Evolutionary conservation across 2,888 invertebrate genomes (phyloP), one percentile per base, ranked within the genome.

Genomic region (Tenthredo distinguenda): DNA sequence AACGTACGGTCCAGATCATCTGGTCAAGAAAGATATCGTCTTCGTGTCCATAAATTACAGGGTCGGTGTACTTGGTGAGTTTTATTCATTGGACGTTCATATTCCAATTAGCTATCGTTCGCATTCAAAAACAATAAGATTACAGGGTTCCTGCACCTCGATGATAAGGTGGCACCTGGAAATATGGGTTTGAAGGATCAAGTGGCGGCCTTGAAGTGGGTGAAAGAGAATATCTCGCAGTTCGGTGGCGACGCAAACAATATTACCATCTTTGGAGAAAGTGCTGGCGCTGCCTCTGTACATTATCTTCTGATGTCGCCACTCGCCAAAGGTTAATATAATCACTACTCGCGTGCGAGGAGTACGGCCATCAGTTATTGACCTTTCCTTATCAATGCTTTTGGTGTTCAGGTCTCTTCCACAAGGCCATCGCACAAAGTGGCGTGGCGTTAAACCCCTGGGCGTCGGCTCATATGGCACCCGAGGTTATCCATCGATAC

Each of bases 151-250:
- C 86, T 92, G 15, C 91, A 91, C 85, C 87, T 92, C 87, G 89
- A 87, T 2, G 86, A 91, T 12, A 85, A 89, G 50, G 87, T 86
- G 5, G 92, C 91, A 18, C 18, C 89, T 7, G 92, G 92, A 21
- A 92, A 92, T 87, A 89, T 90, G 79, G 92, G 90, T 0, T 34
- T 92, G 31, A 92, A 92, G 43, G 92, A 92, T 84, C 86, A 90
- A 86, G 86, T 91, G 7, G 87, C 86, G 2, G 92, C 90, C 6
- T 86, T 92, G 65, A 87, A 88, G 68, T 92, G 92, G 92, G 85
- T 92, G 0, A 87, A 90, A 43, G 89, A 91, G 40, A 92, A 92
- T 43, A 92, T 92, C 3, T 37, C 85, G 0, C 71, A 31, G 12
- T 92, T 92, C 62, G 91, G 92, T 0, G 92, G 92, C 0, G 90